A percentile compares a stretch with the other conserved stretches of the same genome.
phyloP scores from a whole-genome alignment of 2,113 vertebrate species.

The Grammomys surdaster region DNA sequence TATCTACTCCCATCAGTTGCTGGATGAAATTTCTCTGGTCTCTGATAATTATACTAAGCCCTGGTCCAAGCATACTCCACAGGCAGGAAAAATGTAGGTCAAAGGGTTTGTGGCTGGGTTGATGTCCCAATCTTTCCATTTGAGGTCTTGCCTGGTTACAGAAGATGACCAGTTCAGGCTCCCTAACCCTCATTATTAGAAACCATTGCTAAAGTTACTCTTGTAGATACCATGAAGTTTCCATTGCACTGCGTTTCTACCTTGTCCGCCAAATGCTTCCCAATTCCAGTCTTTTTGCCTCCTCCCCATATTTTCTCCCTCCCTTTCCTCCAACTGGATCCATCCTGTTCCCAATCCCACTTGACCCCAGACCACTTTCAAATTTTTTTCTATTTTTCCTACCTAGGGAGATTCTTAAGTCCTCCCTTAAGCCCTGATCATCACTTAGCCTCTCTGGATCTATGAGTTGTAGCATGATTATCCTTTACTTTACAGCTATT shows the following conservation, averaged over 20 bases:
- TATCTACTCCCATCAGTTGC: neutral
- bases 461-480: neutral
- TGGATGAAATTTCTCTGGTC: neutral
- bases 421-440: neutral
- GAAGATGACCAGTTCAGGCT: neutral
- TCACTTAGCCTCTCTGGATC: neutral
- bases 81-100: neutral
- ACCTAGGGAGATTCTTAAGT: neutral
- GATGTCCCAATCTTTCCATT: neutral
- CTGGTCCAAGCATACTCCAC: neutral
- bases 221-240: neutral
- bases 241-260: neutral
- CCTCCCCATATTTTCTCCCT: neutral
- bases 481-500: neutral
- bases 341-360: neutral
- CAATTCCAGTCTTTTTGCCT: neutral
- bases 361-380: neutral
- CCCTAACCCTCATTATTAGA: neutral
- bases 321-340: neutral
- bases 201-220: neutral
- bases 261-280: neutral
- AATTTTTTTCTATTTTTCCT: neutral
- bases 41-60: neutral
- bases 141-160: neutral
- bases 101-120: neutral